Evolutionary conservation across 92 coral and sea anemone genomes (phyloP).

Genomic region (Paramuricea clavata): DNA sequence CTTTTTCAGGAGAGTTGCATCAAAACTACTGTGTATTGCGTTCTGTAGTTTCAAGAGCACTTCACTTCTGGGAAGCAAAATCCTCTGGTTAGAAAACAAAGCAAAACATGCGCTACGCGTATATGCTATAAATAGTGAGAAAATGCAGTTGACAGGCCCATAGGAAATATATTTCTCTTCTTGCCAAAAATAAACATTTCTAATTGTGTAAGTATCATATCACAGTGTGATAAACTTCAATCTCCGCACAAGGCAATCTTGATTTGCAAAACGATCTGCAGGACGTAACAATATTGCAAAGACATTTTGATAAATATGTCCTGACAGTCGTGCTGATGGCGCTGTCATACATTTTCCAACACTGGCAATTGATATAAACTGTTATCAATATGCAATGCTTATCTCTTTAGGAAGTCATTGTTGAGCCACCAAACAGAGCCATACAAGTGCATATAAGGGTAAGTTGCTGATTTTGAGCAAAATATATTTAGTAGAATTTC

Average conservation of each 20-base stretch:
- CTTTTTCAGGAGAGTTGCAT: no score
- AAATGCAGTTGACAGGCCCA: no score
- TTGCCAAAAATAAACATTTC: no score
- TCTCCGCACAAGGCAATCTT: no score
- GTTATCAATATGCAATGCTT: neutral
- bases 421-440: constrained; percentile 93
- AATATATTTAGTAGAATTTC: neutral
- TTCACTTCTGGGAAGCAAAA: neutral
- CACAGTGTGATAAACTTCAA: no score
- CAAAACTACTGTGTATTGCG: neutral
- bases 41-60: neutral
- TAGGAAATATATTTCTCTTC: no score
- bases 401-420: constrained; percentile 75
- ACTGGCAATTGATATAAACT: neutral
- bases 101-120: neutral
- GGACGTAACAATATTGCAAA: no score
- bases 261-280: no score
- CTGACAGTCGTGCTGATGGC: no score
- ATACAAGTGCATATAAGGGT: constrained; percentile 81
- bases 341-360: neutral
- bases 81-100: neutral
- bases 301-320: no score
- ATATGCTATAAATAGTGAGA: neutral
- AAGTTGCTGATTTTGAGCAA: constrained; percentile 52
- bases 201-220: no score